Percentiles rank a stretch among this genome's conserved stretches.
phyloP scores from a whole-genome alignment of 2,113 vertebrate species.

The Vanacampus margaritifer region DNA sequence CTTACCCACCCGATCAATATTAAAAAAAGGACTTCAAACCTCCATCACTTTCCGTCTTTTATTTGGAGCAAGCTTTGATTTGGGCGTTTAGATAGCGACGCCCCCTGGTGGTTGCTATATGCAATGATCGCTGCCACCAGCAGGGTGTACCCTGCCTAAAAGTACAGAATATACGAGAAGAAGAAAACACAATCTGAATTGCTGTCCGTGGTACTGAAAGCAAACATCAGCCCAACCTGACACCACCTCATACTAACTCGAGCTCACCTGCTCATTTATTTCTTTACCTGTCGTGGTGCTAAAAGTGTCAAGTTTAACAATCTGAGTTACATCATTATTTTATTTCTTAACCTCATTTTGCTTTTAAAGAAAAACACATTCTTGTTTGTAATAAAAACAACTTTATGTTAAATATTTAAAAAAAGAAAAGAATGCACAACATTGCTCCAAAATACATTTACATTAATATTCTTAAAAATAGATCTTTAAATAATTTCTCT shows the following conservation, averaged over 20 bases:
- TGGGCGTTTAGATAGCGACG: neutral
- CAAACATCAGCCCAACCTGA: constrained; percentile 56
- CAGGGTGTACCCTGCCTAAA: constrained; percentile 38
- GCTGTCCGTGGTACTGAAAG: constrained; percentile 79
- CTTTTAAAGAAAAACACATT: constrained; percentile 34
- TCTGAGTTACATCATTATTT: neutral
- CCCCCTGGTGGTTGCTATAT: neutral
- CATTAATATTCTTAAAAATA: constrained; percentile 74
- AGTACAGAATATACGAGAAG: constrained; percentile 8
- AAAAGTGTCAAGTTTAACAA: neutral
- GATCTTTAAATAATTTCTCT: constrained; percentile 79
- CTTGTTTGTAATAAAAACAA: constrained; percentile 46
- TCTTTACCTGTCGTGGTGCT: neutral
- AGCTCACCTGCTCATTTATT: neutral
- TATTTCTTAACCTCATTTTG: neutral
- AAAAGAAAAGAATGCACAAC: constrained; percentile 36
- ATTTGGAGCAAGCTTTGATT: neutral
- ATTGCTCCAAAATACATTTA: constrained; percentile 56
- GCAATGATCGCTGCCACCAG: constrained; percentile 39
- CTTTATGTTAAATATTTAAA: constrained; percentile 61
- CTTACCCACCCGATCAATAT: constrained; percentile 55
- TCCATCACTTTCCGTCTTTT: neutral
- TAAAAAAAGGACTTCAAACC: constrained; percentile 38
- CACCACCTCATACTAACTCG: constrained; percentile 31
- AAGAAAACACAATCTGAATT: constrained; percentile 34